phyloP scores from a whole-genome alignment of 2,888 invertebrate genomes.

The Gisinianus flammeolus region DNA sequence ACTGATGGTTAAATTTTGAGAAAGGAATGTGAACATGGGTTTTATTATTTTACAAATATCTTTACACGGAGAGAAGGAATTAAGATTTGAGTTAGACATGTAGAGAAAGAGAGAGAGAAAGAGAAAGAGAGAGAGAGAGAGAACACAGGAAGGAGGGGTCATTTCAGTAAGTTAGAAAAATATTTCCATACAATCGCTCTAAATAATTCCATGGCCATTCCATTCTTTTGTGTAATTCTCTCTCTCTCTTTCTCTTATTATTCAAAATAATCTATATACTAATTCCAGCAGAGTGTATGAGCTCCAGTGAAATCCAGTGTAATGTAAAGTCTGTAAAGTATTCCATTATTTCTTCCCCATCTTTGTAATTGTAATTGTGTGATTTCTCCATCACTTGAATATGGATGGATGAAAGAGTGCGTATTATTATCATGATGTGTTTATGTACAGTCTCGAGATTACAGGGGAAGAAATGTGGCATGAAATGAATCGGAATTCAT shows the following conservation, averaged over 20 bases:
- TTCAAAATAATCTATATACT: neutral
- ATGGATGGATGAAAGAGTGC: too few relatives aligned
- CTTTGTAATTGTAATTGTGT: too few relatives aligned
- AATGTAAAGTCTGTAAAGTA: neutral
- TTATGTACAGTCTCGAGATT: too few relatives aligned
- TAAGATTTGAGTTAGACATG: neutral
- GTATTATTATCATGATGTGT: constrained; percentile 3
- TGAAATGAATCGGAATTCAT: neutral
- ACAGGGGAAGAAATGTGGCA: too few relatives aligned
- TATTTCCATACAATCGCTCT: constrained; percentile 37
- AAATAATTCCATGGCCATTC: constrained; percentile 1
- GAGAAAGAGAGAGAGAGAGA: neutral
- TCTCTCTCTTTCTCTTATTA: neutral
- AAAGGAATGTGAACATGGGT: neutral
- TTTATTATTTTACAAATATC: neutral
- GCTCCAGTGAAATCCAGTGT: neutral
- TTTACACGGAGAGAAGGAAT: neutral
- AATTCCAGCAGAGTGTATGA: neutral
- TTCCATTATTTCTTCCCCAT: neutral
- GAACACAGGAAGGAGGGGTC: neutral
- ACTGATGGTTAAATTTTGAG: too few relatives aligned
- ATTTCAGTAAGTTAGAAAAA: neutral
- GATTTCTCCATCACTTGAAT: too few relatives aligned
- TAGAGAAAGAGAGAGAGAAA: neutral
- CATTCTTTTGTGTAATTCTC: neutral